phyloP scores from a whole-genome alignment of 2,113 vertebrate species.

The Diglossa brunneiventris region DNA sequence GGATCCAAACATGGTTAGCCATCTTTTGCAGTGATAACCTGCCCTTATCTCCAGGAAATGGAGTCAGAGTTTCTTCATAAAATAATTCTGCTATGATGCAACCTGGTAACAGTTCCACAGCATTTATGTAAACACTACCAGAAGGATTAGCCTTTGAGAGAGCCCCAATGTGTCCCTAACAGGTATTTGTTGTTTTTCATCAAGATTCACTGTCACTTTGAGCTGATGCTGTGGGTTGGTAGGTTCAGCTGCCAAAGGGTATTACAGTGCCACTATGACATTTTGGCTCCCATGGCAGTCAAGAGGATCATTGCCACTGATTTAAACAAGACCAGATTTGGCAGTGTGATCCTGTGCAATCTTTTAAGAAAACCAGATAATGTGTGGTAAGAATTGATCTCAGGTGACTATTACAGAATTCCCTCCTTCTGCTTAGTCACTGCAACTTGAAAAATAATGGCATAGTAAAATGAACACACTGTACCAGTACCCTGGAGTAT shows the following conservation, averaged over 20 bases:
- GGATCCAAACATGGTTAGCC: neutral
- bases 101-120: neutral
- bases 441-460: neutral
- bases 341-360: neutral
- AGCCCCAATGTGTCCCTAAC: neutral
- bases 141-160: neutral
- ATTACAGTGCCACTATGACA: fast-evolving
- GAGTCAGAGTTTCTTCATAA: conserved; percentile 57
- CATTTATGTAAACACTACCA: neutral
- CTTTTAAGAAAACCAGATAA: neutral
- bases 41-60: conserved; percentile 41
- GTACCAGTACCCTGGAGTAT: neutral
- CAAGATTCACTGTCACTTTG: neutral
- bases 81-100: conserved; percentile 10
- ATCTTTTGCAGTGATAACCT: neutral
- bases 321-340: neutral
- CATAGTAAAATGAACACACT: neutral
- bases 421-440: neutral
- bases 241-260: neutral
- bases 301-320: neutral
- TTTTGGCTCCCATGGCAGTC: neutral
- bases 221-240: neutral
- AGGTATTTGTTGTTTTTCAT: neutral
- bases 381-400: neutral
- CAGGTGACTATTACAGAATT: neutral